These are phyloP conservation scores for Sycophila sp. DNA, from an alignment of 1,140 invertebrate genomes.

Conservation along the genomic window DNA sequence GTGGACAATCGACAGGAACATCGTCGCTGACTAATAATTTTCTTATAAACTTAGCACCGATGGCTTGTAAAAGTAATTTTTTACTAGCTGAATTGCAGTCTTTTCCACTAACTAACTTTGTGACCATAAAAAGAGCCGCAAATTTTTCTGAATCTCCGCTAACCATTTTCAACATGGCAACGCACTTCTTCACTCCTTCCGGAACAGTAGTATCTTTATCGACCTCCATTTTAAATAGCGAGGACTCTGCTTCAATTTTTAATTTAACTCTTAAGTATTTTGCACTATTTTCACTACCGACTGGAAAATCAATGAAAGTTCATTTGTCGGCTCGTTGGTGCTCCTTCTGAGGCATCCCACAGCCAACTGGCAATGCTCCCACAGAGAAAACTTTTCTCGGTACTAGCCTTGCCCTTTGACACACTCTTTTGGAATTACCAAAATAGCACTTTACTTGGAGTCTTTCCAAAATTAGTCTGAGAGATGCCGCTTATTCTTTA, in stretches of 20 bases:
- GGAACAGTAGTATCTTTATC: constrained; percentile 64
- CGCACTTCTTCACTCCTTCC: constrained; percentile 84
- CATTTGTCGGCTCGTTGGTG: neutral
- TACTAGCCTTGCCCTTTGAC: constrained; percentile 66
- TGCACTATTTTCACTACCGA: neutral
- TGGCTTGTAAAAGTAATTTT: constrained; percentile 86
- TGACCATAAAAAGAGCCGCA: constrained; percentile 89
- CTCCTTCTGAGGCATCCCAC: constrained; percentile 35
- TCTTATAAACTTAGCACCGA: constrained; percentile 85
- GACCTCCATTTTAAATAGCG: constrained; percentile 45
- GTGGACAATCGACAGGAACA: constrained; percentile 84
- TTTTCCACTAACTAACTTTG: constrained; percentile 84
- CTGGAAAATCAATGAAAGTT: constrained; percentile 28
- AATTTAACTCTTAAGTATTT: neutral
- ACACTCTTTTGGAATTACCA: constrained; percentile 48
- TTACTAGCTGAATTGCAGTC: constrained; percentile 78
- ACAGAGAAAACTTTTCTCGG: constrained; percentile 20
- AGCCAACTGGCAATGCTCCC: constrained; percentile 62
- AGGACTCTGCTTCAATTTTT: neutral
- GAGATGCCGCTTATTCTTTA: too few species aligned
- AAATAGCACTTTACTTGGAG: constrained; percentile 50
- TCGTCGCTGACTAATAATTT: constrained; percentile 79
- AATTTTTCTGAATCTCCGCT: constrained; percentile 90
- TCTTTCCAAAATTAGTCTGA: constrained; percentile 44
- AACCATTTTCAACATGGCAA: constrained; percentile 79